Conservation (phyloP, 1,140 invertebrate species). For the Xylocopa sonorina region DNA sequence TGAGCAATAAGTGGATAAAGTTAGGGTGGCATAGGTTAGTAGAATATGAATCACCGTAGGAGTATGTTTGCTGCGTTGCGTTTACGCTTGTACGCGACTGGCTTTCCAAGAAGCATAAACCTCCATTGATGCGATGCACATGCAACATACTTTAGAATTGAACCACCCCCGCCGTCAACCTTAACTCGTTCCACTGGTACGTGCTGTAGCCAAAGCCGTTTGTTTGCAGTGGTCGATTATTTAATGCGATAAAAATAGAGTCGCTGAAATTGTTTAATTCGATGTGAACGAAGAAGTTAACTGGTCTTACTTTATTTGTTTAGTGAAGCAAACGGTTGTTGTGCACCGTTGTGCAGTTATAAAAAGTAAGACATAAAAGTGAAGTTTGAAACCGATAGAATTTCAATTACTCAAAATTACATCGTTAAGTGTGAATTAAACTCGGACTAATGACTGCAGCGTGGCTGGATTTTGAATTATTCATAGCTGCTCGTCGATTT, state of each 20-base stretch:
- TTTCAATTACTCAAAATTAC: too few relatives aligned
- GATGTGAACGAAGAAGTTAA: too few relatives aligned
- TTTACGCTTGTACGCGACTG: not conserved
- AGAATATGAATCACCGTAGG: constrained; percentile 15
- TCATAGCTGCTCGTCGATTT: too few relatives aligned
- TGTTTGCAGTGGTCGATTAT: not conserved
- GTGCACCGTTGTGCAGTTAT: too few relatives aligned
- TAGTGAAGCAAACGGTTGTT: too few relatives aligned
- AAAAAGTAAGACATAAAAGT: too few relatives aligned
- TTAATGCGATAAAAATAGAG: not conserved
- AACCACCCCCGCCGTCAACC: constrained; percentile 7
- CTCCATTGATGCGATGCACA: constrained; percentile 20
- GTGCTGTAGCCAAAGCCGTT: not conserved
- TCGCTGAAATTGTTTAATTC: not conserved
- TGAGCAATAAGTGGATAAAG: not conserved
- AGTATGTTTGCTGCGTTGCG: not conserved
- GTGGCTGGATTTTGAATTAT: too few relatives aligned
- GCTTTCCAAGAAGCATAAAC: constrained; percentile 22
- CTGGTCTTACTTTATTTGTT: not conserved
- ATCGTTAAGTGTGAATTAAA: too few relatives aligned
- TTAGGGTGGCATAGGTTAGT: not conserved
- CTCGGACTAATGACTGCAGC: too few relatives aligned
- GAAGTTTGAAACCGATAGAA: too few relatives aligned
- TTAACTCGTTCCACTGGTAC: constrained; percentile 29
- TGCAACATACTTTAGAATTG: constrained; percentile 22